phyloP scores from a whole-genome alignment of 2,113 vertebrate species.

The Xenopus laevis region DNA sequence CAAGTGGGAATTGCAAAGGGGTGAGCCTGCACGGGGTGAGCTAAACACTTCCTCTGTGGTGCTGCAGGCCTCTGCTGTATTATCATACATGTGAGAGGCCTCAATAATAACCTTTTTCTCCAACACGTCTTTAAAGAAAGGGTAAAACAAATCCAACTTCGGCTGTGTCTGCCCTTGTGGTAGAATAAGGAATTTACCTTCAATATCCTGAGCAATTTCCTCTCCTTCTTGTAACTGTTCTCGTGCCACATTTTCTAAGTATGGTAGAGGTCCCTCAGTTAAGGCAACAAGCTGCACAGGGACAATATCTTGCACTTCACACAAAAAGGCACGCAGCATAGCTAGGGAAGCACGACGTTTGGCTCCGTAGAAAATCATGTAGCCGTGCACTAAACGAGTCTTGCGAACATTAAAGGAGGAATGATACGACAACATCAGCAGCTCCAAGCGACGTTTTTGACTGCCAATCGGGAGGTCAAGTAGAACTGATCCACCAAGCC shows the following conservation, averaged over 20 bases:
- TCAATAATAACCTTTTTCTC: constrained; percentile 89
- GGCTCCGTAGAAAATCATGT: constrained; percentile 89
- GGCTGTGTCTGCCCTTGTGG: constrained; percentile 77
- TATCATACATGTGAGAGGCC: constrained; percentile 90
- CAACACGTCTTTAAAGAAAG: constrained; percentile 84
- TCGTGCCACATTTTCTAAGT: constrained; percentile 76
- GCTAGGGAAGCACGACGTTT: constrained; percentile 85
- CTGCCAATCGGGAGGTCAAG: constrained; percentile 77
- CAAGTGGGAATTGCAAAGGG: constrained; percentile 78
- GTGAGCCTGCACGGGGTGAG: constrained; percentile 85
- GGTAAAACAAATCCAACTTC: constrained; percentile 84
- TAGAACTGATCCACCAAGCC: constrained; percentile 71
- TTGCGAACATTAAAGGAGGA: constrained; percentile 85
- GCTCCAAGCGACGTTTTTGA: constrained; percentile 77
- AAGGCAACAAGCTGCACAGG: constrained; percentile 88
- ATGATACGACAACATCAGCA: constrained; percentile 88
- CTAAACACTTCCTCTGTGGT: constrained; percentile 78
- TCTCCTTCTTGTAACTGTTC: constrained; percentile 87
- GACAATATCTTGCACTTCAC: constrained; percentile 92
- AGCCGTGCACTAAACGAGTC: constrained; percentile 86
- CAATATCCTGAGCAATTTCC: constrained; percentile 90
- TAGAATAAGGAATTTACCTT: constrained; percentile 75
- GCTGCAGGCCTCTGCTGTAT: constrained; percentile 83
- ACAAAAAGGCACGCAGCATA: constrained; percentile 87
- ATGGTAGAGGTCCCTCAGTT: constrained; percentile 71